Base-by-base conservation (phyloP, 2,797 vertebrate genomes). In the Poliocrania exsul region DNA sequence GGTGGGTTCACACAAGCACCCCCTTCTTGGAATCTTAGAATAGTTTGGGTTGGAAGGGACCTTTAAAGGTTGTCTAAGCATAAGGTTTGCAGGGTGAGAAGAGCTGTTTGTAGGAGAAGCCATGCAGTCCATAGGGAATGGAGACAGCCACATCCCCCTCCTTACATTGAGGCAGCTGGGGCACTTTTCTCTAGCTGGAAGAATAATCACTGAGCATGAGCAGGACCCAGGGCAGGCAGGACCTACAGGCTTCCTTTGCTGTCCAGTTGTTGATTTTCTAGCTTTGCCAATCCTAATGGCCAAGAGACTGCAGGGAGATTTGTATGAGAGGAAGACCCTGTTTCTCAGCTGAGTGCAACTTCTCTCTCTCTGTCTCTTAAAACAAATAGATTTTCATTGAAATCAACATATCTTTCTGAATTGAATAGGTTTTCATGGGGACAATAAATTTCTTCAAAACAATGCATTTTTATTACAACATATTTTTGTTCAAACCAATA, bases 401-500 rank as follows among this genome's bases (percentile, higher is more conserved):
- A 98, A 98, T 98, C 98, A 98, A 97, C 97, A 97, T 97, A 98
- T 98, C 97, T 97, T 95, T 97, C 97, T 92, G 96, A 97, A 97
- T 98, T 95, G 96, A 98, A 98, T 97, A 97, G 94, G 96, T 98
- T 98, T 98, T 97, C 98, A 97, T 97, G 98, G 97, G 98, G 95
- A 98, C 98, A 98, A 98, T 98, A 98, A 98, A 98, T 98, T 98
- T 97, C 97, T 98, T 97, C 97, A 97, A 98, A 98, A 98, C 97
- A 98, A 98, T 98, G 97, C 97, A 98, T 98, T 98, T 98, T 98
- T 98, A 98, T 98, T 98, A 98, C 97, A 98, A 97, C 98, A 98
- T 98, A 98, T 98, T 98, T 98, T 98, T 98, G 97, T 98, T 98
- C 98, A 97, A 98, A 98, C 98, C 98, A 98, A 98, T 98, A 98